Evolutionary conservation across 2,888 invertebrate species (phyloP).

Genomic region (Eristalinus aeneus): DNA sequence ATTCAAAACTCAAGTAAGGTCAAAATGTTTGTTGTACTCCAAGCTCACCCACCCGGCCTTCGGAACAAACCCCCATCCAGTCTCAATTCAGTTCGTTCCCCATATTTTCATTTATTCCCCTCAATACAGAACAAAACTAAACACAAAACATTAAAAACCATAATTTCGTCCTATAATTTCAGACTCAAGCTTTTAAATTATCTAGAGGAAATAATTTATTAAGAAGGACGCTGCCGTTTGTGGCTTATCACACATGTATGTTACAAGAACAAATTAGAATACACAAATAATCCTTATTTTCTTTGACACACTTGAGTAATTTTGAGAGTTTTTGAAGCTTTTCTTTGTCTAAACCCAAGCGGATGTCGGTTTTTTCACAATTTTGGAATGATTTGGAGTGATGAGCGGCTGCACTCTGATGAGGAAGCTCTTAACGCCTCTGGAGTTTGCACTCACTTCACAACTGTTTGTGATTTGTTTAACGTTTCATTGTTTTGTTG

Average conservation of each 20-base stretch:
- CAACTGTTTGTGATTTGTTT: neutral
- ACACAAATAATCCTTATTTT: neutral
- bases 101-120: neutral
- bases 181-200: conserved; percentile 63
- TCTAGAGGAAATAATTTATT: conserved; percentile 59
- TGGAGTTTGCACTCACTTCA: neutral
- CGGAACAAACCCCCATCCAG: neutral
- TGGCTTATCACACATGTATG: conserved; percentile 68
- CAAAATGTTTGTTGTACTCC: no score
- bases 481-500: neutral
- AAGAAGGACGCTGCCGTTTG: conserved; percentile 69
- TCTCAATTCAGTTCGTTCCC: neutral
- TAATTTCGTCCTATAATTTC: conserved; percentile 61
- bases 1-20: no score
- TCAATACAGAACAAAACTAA: neutral
- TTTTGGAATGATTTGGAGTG: neutral
- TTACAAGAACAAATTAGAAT: conserved; percentile 12
- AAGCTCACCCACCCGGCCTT: no score
- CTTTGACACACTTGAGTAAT: neutral
- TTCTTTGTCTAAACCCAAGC: neutral
- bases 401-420: neutral
- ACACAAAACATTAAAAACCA: conserved; percentile 1
- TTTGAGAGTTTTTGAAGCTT: neutral
- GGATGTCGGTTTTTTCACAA: neutral
- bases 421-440: neutral